phyloP scores from a whole-genome alignment of 2,113 vertebrate genomes.

The Percina caprodes region DNA sequence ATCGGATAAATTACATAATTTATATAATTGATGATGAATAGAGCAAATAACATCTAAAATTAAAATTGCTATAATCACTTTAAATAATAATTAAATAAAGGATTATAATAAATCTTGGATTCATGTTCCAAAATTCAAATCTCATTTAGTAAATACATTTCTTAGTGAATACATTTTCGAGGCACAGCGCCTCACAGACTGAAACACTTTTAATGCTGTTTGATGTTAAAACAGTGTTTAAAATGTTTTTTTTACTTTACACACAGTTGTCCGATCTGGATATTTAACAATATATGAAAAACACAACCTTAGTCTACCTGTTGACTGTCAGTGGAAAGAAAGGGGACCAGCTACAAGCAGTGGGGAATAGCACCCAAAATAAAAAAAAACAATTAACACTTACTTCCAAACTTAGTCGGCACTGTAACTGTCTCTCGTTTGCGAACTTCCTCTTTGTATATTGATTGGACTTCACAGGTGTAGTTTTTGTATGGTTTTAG shows the following conservation, averaged over 20 bases:
- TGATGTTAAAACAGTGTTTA: not conserved
- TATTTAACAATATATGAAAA: not conserved
- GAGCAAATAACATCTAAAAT: not conserved
- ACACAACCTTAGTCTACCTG: not conserved
- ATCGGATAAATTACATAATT: not conserved
- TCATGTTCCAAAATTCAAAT: not conserved
- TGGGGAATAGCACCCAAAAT: too few species aligned
- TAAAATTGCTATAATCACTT: not conserved
- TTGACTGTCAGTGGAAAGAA: too few species aligned
- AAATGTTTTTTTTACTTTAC: not conserved
- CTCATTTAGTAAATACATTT: not conserved
- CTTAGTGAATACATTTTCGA: not conserved
- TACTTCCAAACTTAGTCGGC: slow-evolving; percentile 76
- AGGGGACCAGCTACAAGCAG: too few species aligned
- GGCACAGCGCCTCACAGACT: not conserved
- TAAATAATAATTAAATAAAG: not conserved
- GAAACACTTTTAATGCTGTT: not conserved
- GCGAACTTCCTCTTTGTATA: accelerated
- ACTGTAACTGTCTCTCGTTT: accelerated
- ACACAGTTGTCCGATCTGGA: not conserved
- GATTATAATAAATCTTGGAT: not conserved
- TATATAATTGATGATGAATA: too few species aligned
- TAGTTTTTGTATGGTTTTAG: not conserved
- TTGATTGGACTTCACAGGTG: accelerated
- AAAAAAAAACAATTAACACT: slow-evolving; percentile 58